A percentile compares a stretch with the other conserved stretches of the same genome.
phyloP scores from a whole-genome alignment of 1,140 invertebrate species.

The Hestina assimilis region DNA sequence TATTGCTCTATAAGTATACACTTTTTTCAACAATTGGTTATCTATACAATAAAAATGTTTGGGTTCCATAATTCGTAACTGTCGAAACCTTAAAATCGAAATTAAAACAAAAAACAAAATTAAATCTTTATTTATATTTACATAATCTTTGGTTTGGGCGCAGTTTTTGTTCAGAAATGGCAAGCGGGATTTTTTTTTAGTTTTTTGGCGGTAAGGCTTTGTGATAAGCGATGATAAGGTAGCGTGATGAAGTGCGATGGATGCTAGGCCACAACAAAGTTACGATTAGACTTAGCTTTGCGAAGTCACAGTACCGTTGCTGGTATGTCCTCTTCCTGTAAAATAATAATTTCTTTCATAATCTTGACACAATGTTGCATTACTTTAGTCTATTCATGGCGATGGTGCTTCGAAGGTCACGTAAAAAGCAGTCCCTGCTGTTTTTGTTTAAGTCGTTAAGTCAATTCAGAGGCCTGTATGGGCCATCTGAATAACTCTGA shows the following conservation, averaged over 20 bases:
- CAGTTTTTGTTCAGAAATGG: constrained; percentile 31
- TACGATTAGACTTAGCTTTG: constrained; percentile 72
- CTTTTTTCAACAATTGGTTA: constrained; percentile 38
- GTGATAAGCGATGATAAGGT: constrained; percentile 74
- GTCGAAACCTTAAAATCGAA: constrained; percentile 38
- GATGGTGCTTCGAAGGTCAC: too few species aligned
- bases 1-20: constrained; percentile 73
- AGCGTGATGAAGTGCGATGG: constrained; percentile 55
- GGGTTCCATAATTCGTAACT: constrained; percentile 51
- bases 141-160: constrained; percentile 42
- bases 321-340: constrained; percentile 72
- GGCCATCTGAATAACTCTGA: too few species aligned
- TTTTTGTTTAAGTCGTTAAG: too few species aligned
- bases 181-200: constrained; percentile 27
- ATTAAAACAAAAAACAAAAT: constrained; percentile 39
- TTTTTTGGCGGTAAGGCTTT: constrained; percentile 30
- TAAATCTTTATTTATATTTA: constrained; percentile 51
- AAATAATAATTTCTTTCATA: too few species aligned
- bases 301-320: constrained; percentile 66
- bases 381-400: too few species aligned
- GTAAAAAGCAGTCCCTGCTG: too few species aligned
- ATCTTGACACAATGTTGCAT: too few species aligned
- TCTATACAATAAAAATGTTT: constrained; percentile 40
- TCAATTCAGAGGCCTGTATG: too few species aligned
- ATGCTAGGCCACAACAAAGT: constrained; percentile 62